Evolutionary conservation across 1,140 invertebrate species (phyloP).

Genomic region (Hycleus phaleratus): DNA sequence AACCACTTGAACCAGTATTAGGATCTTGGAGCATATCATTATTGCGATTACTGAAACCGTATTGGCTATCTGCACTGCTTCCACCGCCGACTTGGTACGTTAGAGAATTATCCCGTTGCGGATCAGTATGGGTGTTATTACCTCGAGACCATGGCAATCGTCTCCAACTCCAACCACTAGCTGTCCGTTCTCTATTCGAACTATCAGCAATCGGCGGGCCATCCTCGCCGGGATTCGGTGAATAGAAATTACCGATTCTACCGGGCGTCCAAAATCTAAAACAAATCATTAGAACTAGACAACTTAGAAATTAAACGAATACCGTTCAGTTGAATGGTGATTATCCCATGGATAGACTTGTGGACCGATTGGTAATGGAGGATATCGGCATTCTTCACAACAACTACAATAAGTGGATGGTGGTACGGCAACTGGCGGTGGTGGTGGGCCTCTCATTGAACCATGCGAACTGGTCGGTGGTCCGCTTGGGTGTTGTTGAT

Average conservation of each 20-base stretch:
- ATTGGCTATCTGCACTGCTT: conserved; percentile 52
- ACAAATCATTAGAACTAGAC: not conserved
- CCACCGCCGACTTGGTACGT: conserved; percentile 34
- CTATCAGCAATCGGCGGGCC: conserved; percentile 39
- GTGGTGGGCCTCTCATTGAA: conserved; percentile 34
- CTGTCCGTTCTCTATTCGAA: conserved; percentile 44
- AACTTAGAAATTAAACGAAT: not conserved
- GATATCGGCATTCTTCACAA: conserved; percentile 62
- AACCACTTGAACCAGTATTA: conserved; percentile 40
- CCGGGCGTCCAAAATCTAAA: conserved; percentile 44
- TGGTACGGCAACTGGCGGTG: conserved; percentile 19
- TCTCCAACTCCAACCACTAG: conserved; percentile 53
- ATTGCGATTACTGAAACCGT: conserved; percentile 52
- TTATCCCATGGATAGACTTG: conserved; percentile 45
- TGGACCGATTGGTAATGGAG: conserved; percentile 44
- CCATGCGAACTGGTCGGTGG: conserved; percentile 42
- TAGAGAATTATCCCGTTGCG: conserved; percentile 33
- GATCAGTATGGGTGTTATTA: conserved; percentile 27
- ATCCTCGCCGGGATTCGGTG: conserved; percentile 64
- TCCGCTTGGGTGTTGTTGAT: conserved; percentile 48
- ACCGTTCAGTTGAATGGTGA: conserved; percentile 40
- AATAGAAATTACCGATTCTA: conserved; percentile 67
- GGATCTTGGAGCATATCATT: conserved; percentile 37
- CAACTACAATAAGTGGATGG: conserved; percentile 54
- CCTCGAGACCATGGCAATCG: conserved; percentile 47